Percentiles rank a stretch among this genome's conserved stretches.
These are phyloP conservation scores for Pempheris klunzingeri DNA, from an alignment of 2,797 vertebrate species.

Conservation along the genomic window DNA sequence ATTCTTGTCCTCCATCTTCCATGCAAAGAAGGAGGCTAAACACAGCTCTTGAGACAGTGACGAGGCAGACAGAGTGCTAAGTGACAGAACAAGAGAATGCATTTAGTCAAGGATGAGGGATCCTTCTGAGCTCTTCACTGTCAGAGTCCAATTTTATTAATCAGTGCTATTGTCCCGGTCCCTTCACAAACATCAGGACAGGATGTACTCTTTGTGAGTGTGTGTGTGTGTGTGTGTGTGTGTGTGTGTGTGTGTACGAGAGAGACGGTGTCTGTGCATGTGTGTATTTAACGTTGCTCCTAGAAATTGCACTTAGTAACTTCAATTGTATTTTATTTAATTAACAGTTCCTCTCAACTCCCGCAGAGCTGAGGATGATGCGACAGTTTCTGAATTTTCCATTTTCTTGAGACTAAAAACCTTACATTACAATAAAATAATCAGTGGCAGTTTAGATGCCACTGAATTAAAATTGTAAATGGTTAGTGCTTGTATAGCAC, in stretches of 20 bases:
- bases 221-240: conserved; percentile 1
- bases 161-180: conserved; percentile 61
- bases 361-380: not conserved
- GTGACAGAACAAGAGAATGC: conserved; percentile 35
- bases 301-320: conserved; percentile 11
- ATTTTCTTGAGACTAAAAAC: conserved; percentile 1
- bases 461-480: no score
- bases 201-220: not conserved
- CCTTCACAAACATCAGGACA: conserved; percentile 19
- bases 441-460: not conserved
- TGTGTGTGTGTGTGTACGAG: not conserved
- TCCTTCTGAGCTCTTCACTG: conserved; percentile 46
- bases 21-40: conserved; percentile 31
- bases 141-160: conserved; percentile 51
- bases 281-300: conserved; percentile 3
- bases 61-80: conserved; percentile 15
- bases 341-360: conserved; percentile 18
- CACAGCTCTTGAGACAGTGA: conserved; percentile 52
- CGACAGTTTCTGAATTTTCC: conserved; percentile 1
- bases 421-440: conserved; percentile 17
- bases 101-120: conserved; percentile 35
- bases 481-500: no score
- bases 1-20: conserved; percentile 12
- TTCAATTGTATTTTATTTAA: not conserved
- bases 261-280: not conserved